Base-by-base conservation (phyloP, 2,797 vertebrate species). In the Enteromius thamalakanensis region DNA sequence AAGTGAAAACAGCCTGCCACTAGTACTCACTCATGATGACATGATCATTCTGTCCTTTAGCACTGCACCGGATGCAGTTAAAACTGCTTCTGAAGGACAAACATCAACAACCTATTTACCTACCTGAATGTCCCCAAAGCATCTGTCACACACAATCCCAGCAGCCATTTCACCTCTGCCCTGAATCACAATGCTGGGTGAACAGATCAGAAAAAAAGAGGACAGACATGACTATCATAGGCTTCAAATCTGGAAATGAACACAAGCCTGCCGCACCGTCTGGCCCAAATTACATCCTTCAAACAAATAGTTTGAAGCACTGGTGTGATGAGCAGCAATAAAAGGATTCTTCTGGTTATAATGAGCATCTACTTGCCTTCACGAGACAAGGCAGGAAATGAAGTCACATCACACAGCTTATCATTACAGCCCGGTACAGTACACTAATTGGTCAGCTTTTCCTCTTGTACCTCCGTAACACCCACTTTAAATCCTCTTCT, bases 21-120 rank as follows among this genome's bases (percentile, higher is more conserved):
- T 29, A 49, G 5, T 29, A 29, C 14, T 49, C 42, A 29, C 14
- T 21, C 10, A 15, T 75, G 6, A 37, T 75, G 21, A 75, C 10
- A 26, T 26, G 26, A 26, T 26, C 26, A 26, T 2, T 4, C 3
- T 81, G n/a, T 75, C 29, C 51, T 64, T 42, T 23, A 58, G 49
- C 34, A 76, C 4, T 21, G 11, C 5, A 51, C 49, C 40, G 62
- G n/a, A 76, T 29, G 60, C 72, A 47, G 19, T 76, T 70, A 82
- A 58, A 76, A 60, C 51, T 49, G 76, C 53, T 91, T 93, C 92
- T 90, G 90, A 94, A 94, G 92, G 93, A 94, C 91, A 91, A 90
- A 90, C 92, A 92, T 93, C 90, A 91, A 91, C 93, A 91, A 94
- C 92, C 92, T 91, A 94, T 94, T 92, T 92, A 93, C 92, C 92